Evolutionary conservation across 1,140 invertebrate species (phyloP), one percentile per base, ranked within the genome.

Genomic region (Diorhabda carinulata): DNA sequence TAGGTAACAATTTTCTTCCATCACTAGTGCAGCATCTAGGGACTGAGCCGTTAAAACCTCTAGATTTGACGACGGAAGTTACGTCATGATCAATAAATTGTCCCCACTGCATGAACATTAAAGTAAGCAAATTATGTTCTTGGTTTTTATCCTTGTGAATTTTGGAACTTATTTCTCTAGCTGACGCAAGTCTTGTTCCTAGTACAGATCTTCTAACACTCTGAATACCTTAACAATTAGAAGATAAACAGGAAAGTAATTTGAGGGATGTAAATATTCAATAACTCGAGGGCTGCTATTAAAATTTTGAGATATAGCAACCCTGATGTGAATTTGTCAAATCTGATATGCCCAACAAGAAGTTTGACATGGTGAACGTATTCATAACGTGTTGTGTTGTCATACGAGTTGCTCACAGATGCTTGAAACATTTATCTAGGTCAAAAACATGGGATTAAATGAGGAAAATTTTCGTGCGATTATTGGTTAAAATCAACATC

Each of bases 31-130:
- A 94, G 76, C 93, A 94, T 70, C 90, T 87, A 5, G 92, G 92
- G 45, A 93, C 86, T 0, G 91, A 90, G 4, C 90, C 90, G 74
- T 94, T 94, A 73, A 94, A 93, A 2, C 90, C 90, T 73, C 90
- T 84, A 2, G 86, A 85, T 73, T 87, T 86, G 0, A 85, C 86
- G 6, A 88, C 86, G 52, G 90, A 89, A 3, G 91, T 92, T 10
- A 94, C 77, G 78, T 94, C 92, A 76, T 94, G 92, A 79, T 93
- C 92, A 43, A 94, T 76, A 71, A 94, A 89, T 78, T 94, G 92
- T 2, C 92, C 92, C 92, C 92, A 94, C 78, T 95, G 92, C 87
- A 93, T 93, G 8, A 93, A 82, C 87, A 95, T 89, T 57, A 93
- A 87, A 0, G 92, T 93, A 5, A 91, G 81, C 3, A 84, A 83